These are phyloP conservation scores for Caenorhabditis zanzibari DNA, from an alignment of 2,888 invertebrate genomes.

Conservation along the genomic window DNA sequence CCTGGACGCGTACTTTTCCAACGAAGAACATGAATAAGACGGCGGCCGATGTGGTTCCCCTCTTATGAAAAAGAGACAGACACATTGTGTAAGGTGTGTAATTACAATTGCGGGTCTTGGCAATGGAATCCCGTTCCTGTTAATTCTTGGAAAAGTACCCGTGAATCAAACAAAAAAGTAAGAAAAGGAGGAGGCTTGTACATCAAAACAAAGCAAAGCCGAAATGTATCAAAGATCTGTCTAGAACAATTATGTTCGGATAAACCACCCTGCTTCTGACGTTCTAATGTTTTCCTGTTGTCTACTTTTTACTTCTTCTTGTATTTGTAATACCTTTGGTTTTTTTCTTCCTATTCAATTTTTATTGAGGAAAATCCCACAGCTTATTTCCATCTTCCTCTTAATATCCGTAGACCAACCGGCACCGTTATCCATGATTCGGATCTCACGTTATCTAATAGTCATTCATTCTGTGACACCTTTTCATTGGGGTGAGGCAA, in stretches of 20 bases:
- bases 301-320: conserved; percentile 21
- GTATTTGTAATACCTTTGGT: conserved; percentile 5
- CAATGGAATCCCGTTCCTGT: conserved; percentile 46
- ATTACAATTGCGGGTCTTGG: conserved; percentile 50
- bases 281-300: conserved; percentile 60
- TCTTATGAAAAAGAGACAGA: conserved; percentile 47
- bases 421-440: conserved; percentile 38
- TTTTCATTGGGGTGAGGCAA: conserved; percentile 14
- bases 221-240: conserved; percentile 53
- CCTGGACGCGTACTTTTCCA: conserved; percentile 44
- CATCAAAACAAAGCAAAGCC: conserved; percentile 12
- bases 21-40: conserved; percentile 33
- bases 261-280: conserved; percentile 49
- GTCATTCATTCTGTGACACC: conserved; percentile 56
- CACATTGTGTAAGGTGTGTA: too few relatives aligned
- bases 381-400: conserved; percentile 10
- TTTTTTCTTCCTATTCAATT: not conserved
- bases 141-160: conserved; percentile 31
- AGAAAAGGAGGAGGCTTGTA: not conserved
- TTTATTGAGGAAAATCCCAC: not conserved
- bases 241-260: conserved; percentile 60
- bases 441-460: conserved; percentile 45
- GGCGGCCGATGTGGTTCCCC: not conserved
- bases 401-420: conserved; percentile 12
- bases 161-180: not conserved